phyloP scores from a whole-genome alignment of 2,797 vertebrate genomes.

The Micrastur ruficollis region DNA sequence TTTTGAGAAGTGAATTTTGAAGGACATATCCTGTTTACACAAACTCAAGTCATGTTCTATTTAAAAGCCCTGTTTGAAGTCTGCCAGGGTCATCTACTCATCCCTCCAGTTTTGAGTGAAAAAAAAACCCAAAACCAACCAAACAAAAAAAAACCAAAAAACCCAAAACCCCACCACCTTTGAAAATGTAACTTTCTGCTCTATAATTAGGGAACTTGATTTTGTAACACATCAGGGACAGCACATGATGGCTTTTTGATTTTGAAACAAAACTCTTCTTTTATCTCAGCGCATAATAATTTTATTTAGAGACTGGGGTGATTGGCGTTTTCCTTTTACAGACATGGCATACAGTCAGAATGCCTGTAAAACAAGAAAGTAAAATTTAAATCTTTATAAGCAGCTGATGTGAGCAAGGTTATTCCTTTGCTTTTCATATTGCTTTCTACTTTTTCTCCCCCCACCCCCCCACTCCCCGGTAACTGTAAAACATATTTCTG shows the following conservation, averaged over 20 bases:
- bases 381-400: background rate
- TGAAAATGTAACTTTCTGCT: background rate
- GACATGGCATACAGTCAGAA: background rate
- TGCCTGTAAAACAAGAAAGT: background rate
- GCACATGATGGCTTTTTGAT: background rate
- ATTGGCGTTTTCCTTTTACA: background rate
- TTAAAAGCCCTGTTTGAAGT: background rate
- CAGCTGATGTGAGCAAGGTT: background rate
- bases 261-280: background rate
- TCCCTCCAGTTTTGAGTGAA: background rate
- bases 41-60: background rate
- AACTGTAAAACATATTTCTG: background rate
- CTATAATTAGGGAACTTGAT: background rate
- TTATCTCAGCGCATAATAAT: background rate
- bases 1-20: conserved; percentile 6
- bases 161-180: background rate
- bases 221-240: background rate
- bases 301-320: background rate
- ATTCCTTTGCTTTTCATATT: background rate
- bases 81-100: background rate
- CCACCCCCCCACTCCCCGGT: too few relatives aligned
- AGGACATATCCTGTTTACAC: conserved; percentile 7
- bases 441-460: background rate
- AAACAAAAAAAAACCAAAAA: background rate
- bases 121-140: background rate